Evolutionary conservation across 2,888 invertebrate genomes (phyloP), one percentile per base, ranked within the genome.

Genomic region (Cheilosia soror): DNA sequence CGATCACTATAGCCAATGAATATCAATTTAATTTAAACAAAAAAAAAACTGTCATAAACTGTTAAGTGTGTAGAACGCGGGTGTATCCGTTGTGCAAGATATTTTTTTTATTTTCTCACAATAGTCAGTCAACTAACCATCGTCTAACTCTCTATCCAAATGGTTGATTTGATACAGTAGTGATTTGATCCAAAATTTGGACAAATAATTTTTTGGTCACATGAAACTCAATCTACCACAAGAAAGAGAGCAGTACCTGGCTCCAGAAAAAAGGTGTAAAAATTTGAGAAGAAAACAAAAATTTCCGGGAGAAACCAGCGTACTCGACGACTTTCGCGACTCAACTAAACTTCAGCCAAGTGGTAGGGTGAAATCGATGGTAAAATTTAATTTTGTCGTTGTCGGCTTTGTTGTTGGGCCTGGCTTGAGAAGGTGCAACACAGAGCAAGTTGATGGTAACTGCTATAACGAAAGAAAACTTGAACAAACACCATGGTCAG

Each of bases 251-350:
- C 89, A 87, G 88, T 87, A 80, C 65, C 82, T 84, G 87, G 88
- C 77, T 73, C 72, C 87, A 87, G 71, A 88, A 91, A 90, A 90
- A 90, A 13, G 44, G 47, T 75, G 63, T 68, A 71, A 65, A 58
- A 80, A 75, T 63, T 51, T 29, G 20, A 47, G 33, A 25, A 63
- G 44, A 51, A 42, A 40, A 55, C 15, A 42, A 51, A 55, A 42
- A 27, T 27, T 11, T 84, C 51, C 37, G 76, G 75, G 77, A 82
- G 68, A 87, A 85, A 88, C 88, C 87, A 88, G 88, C 91, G 90
- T 89, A 91, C 92, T 91, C 91, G 89, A 91, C 91, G 91, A 90
- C 92, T 92, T 92, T 91, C 92, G 91, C 92, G 92, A 92, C 90
- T 90, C 91, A 91, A 92, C 92, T 92, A 90, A 92, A 85, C 81